phyloP scores from a whole-genome alignment of 2,797 vertebrate species.

The Pangasius mekongensis region DNA sequence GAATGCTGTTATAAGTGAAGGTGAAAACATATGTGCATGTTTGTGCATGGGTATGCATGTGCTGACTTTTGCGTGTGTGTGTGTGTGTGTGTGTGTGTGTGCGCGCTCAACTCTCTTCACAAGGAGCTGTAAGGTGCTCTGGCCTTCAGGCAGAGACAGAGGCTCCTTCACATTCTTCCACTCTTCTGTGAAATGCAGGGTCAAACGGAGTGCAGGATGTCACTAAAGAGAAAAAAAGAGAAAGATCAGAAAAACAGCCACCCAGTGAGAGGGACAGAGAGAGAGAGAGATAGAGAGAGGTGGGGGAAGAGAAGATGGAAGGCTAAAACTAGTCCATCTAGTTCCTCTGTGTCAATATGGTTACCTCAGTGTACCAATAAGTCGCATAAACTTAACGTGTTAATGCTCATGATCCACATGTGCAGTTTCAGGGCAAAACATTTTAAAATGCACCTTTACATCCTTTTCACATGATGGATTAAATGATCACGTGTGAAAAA shows the following conservation, averaged over 20 bases:
- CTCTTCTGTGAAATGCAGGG: conserved; percentile 48
- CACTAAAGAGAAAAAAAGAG: conserved; percentile 25
- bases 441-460: background rate
- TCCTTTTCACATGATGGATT: background rate
- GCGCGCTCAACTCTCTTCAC: background rate
- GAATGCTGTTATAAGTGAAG: background rate
- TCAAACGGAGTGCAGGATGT: conserved; percentile 44
- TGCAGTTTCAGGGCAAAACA: background rate
- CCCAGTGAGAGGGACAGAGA: conserved; percentile 15
- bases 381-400: background rate
- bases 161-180: conserved; percentile 50
- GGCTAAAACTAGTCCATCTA: conserved; percentile 2
- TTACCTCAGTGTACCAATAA: background rate
- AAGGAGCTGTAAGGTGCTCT: conserved; percentile 31
- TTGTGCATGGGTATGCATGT: conserved; percentile 17
- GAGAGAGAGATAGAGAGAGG: conserved; percentile 22
- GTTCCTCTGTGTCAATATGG: conserved; percentile 6
- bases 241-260: conserved; percentile 24
- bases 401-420: background rate
- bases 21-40: conserved; percentile 6
- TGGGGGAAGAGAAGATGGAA: background rate
- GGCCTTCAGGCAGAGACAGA: conserved; percentile 33
- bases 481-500: background rate
- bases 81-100: background rate
- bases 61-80: background rate